Percentiles rank a stretch among this genome's conserved stretches.
Evolutionary conservation across 2,888 invertebrate species (phyloP).

Genomic region (Tenthredo livida): DNA sequence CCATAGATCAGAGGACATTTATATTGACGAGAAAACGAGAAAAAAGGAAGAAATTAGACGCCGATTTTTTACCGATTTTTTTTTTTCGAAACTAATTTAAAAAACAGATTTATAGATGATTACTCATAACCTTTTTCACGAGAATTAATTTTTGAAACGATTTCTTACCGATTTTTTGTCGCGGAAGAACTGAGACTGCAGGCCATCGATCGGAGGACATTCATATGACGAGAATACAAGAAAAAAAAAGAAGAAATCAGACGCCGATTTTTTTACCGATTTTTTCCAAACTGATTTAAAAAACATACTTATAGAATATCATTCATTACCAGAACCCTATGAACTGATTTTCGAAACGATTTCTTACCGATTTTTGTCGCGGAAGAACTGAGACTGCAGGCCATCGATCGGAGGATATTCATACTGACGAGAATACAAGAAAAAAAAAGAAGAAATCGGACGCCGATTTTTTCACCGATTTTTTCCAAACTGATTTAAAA

Average conservation of each 20-base stretch:
- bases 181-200: too few relatives aligned
- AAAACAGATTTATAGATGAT: too few relatives aligned
- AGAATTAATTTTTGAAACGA: background rate
- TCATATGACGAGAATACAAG: too few relatives aligned
- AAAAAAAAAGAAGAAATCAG: too few relatives aligned
- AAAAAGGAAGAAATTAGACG: background rate
- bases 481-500: background rate
- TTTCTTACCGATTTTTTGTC: too few relatives aligned
- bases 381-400: constrained; percentile 25
- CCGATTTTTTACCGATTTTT: constrained; percentile 11
- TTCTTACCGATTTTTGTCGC: too few relatives aligned
- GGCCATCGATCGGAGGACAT: too few relatives aligned
- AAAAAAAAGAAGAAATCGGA: background rate
- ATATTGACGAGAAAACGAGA: background rate
- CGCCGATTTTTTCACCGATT: constrained; percentile 3
- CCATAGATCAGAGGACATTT: constrained; percentile 22
- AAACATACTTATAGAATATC: too few relatives aligned
- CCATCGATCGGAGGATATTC: constrained; percentile 18
- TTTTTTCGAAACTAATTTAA: background rate
- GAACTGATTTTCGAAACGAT: too few relatives aligned
- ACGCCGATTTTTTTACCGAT: too few relatives aligned
- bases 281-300: too few relatives aligned
- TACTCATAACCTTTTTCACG: background rate
- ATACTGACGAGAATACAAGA: background rate
- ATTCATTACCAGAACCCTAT: too few relatives aligned